phyloP scores from a whole-genome alignment of 2,888 invertebrate genomes.

The Ormyrus nitidulus region DNA sequence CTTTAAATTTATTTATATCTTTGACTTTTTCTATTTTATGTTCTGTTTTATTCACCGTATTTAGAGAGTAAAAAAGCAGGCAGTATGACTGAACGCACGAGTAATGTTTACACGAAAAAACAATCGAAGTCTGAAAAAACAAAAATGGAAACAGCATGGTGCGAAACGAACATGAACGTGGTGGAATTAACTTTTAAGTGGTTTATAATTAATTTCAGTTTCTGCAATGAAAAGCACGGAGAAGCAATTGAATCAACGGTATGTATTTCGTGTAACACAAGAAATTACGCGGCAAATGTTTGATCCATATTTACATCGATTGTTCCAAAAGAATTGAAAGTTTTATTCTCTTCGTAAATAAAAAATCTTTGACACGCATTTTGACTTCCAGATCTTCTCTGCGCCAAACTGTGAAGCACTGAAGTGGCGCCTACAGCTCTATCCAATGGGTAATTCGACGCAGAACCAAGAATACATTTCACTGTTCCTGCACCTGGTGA shows the following conservation, averaged over 20 bases:
- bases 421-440: slow-evolving; percentile 41
- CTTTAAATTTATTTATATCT: too few species aligned
- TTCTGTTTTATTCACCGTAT: too few species aligned
- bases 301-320: background rate
- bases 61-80: too few species aligned
- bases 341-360: background rate
- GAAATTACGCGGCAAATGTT: background rate
- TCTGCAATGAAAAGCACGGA: slow-evolving; percentile 35
- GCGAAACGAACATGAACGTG: slow-evolving; percentile 36
- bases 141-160: background rate
- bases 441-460: slow-evolving; percentile 37
- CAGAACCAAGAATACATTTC: slow-evolving; percentile 42
- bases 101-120: too few species aligned
- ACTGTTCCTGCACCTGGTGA: slow-evolving; percentile 42
- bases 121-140: too few species aligned
- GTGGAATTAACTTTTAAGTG: slow-evolving; percentile 36
- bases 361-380: background rate
- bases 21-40: too few species aligned
- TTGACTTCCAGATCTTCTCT: slow-evolving; percentile 23
- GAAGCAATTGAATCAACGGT: slow-evolving; percentile 42
- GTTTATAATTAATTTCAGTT: slow-evolving; percentile 41
- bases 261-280: background rate
- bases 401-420: slow-evolving; percentile 1
- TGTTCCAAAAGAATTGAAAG: too few species aligned
- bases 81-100: too few species aligned